Percentiles rank a stretch among this genome's conserved stretches.
phyloP scores from a whole-genome alignment of 2,113 vertebrate species.

The Hipposideros armiger region DNA sequence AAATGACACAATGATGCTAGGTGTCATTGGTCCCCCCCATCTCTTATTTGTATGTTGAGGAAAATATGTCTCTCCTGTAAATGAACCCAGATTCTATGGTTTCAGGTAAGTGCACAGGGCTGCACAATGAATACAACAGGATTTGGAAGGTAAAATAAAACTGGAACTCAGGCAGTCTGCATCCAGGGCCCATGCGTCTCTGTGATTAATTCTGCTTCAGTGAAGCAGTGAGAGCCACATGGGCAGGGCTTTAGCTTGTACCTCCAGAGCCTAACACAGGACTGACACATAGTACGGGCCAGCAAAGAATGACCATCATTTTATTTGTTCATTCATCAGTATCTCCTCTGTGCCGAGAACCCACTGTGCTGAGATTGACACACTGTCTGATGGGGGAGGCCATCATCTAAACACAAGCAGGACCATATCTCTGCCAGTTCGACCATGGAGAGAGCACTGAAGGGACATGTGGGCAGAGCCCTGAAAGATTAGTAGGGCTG shows the following conservation, averaged over 20 bases:
- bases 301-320: neutral
- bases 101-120: neutral
- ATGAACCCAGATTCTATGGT: neutral
- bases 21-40: neutral
- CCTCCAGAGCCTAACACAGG: neutral
- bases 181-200: neutral
- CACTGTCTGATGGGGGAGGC: neutral
- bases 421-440: neutral
- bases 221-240: neutral
- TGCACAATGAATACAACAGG: neutral
- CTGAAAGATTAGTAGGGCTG: neutral
- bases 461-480: neutral
- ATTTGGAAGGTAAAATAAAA: neutral
- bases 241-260: neutral
- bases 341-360: neutral
- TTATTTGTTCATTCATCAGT: neutral
- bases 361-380: neutral
- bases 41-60: neutral
- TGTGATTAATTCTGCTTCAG: neutral
- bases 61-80: constrained; percentile 1
- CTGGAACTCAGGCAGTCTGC: neutral
- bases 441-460: neutral
- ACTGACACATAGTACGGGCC: neutral
- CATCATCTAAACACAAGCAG: neutral
- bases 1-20: neutral